These are phyloP conservation scores for Enteromius anoplus DNA, from an alignment of 2,797 vertebrate genomes.

Conservation along the genomic window DNA sequence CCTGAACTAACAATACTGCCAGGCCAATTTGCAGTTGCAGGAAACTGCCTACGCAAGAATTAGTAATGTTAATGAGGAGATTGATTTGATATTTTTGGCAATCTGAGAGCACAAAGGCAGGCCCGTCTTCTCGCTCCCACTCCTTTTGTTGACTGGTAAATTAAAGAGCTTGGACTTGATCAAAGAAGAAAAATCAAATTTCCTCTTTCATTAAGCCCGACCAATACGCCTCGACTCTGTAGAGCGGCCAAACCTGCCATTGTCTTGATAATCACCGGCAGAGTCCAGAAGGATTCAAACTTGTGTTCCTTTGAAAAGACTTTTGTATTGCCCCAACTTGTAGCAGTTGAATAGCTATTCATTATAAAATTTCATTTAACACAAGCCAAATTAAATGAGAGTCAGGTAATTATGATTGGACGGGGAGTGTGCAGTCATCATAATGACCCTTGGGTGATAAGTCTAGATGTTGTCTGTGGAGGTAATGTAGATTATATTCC, in stretches of 20 bases:
- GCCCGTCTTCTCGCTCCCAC: constrained; percentile 48
- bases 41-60: constrained; percentile 79
- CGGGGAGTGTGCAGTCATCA: constrained; percentile 30
- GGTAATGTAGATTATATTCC: constrained; percentile 64
- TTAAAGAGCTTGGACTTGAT: constrained; percentile 74
- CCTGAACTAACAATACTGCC: constrained; percentile 83
- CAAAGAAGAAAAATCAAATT: constrained; percentile 67
- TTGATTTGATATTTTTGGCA: constrained; percentile 78
- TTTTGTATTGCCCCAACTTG: constrained; percentile 42
- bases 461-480: constrained; percentile 34
- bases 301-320: constrained; percentile 47
- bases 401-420: constrained; percentile 40
- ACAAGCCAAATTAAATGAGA: constrained; percentile 45
- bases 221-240: constrained; percentile 51
- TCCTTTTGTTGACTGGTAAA: constrained; percentile 74
- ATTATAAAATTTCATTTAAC: constrained; percentile 33
- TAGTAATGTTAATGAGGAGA: constrained; percentile 79
- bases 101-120: constrained; percentile 68
- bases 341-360: constrained; percentile 43
- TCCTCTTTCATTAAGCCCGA: constrained; percentile 65
- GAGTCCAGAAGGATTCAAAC: constrained; percentile 50
- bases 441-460: constrained; percentile 42
- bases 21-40: constrained; percentile 75
- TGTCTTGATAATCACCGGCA: constrained; percentile 55
- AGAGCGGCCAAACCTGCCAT: constrained; percentile 50